These are phyloP conservation scores for Drosophila melanosoma DNA, from an alignment of 2,888 invertebrate genomes.

Conservation along the genomic window DNA sequence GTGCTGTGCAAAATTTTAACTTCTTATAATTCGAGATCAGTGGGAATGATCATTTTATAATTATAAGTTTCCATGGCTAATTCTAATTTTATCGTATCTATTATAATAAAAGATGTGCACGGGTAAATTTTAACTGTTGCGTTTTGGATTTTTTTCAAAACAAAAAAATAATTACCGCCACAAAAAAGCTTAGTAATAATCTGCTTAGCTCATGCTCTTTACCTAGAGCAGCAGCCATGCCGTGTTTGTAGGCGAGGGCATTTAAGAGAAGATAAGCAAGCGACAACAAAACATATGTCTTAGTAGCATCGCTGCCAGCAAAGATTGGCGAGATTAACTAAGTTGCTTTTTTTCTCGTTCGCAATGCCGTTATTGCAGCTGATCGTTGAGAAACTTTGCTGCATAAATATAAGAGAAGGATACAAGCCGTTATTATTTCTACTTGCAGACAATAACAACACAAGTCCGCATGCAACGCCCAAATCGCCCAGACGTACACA, in stretches of 20 bases:
- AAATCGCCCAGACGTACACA: constrained; percentile 21
- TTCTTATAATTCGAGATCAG: neutral
- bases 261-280: constrained; percentile 22
- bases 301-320: neutral
- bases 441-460: constrained; percentile 67
- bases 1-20: too few relatives aligned
- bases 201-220: neutral
- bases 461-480: constrained; percentile 48
- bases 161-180: neutral
- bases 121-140: too few relatives aligned
- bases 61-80: neutral
- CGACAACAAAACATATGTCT: constrained; percentile 8
- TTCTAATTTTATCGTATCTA: neutral
- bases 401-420: constrained; percentile 56
- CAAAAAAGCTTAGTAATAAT: neutral
- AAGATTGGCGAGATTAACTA: constrained; percentile 21
- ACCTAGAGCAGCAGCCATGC: neutral
- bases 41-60: too few relatives aligned
- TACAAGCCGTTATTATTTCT: constrained; percentile 48
- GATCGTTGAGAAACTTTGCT: constrained; percentile 43
- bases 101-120: neutral
- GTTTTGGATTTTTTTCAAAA: neutral
- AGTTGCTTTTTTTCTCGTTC: constrained; percentile 25
- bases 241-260: neutral
- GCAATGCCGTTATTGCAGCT: constrained; percentile 51